Percentiles rank a stretch among this genome's conserved stretches.
phyloP scores from a whole-genome alignment of 2,113 vertebrate genomes.

The Smithornis capensis region DNA sequence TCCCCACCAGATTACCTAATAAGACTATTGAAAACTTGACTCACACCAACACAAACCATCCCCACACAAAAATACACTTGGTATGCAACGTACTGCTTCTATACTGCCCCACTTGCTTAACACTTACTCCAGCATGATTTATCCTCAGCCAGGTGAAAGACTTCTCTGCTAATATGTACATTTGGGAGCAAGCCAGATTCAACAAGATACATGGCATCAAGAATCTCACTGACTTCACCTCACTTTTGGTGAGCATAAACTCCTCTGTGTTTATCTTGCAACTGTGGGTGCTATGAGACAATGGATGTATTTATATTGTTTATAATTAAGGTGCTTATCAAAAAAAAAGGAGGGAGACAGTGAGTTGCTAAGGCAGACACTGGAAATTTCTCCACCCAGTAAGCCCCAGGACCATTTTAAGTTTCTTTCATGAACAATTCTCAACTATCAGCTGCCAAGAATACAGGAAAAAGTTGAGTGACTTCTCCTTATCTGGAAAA shows the following conservation, averaged over 20 bases:
- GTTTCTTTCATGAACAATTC: background rate
- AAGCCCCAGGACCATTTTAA: background rate
- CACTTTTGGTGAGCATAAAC: background rate
- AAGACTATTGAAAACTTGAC: background rate
- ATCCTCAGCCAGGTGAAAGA: background rate
- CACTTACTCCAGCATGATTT: background rate
- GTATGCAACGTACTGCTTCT: background rate
- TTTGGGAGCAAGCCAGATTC: conserved; percentile 2
- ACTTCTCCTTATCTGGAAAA: background rate
- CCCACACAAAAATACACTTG: background rate
- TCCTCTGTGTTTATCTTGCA: background rate
- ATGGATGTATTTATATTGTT: background rate
- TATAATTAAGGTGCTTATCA: background rate
- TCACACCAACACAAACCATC: background rate
- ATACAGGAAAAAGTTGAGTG: background rate
- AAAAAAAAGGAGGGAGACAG: fast-evolving
- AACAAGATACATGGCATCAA: background rate
- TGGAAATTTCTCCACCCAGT: background rate
- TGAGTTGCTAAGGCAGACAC: background rate
- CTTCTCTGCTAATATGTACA: background rate
- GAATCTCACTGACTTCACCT: conserved; percentile 25
- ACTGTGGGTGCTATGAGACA: background rate
- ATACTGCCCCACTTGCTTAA: background rate
- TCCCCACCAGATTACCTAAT: background rate
- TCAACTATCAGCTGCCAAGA: background rate